These are phyloP conservation scores for Tachina grossa DNA, from an alignment of 2,888 invertebrate genomes.

Conservation along the genomic window DNA sequence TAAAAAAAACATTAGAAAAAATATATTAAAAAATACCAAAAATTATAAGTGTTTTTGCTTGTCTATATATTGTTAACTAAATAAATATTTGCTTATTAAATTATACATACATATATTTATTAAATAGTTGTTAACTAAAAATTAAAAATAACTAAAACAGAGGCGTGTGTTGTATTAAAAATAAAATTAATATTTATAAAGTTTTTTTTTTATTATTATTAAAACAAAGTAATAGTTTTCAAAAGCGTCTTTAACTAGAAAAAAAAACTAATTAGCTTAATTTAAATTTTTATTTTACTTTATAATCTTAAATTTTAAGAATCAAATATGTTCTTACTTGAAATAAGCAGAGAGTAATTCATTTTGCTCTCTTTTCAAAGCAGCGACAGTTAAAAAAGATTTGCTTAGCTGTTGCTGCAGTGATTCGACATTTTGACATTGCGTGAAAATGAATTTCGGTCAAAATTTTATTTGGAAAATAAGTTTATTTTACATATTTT, in stretches of 20 bases:
- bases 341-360: no score
- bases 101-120: no score
- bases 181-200: background rate
- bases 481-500: no score
- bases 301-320: background rate
- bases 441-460: no score
- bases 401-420: no score
- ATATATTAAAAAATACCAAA: slow-evolving; percentile 15
- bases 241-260: slow-evolving; percentile 39
- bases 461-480: no score
- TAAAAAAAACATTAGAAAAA: slow-evolving; percentile 34
- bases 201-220: background rate
- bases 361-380: no score
- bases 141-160: background rate
- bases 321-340: background rate
- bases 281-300: background rate
- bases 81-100: slow-evolving; percentile 37
- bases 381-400: no score
- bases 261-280: background rate
- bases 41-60: slow-evolving; percentile 53
- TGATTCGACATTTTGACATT: no score
- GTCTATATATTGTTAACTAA: slow-evolving; percentile 46
- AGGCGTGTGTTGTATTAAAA: slow-evolving; percentile 15
- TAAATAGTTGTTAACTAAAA: slow-evolving; percentile 2
- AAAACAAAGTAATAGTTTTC: slow-evolving; percentile 15